Evolutionary conservation across 2,113 vertebrate species (phyloP).

Genomic region (Indicator maculatus): DNA sequence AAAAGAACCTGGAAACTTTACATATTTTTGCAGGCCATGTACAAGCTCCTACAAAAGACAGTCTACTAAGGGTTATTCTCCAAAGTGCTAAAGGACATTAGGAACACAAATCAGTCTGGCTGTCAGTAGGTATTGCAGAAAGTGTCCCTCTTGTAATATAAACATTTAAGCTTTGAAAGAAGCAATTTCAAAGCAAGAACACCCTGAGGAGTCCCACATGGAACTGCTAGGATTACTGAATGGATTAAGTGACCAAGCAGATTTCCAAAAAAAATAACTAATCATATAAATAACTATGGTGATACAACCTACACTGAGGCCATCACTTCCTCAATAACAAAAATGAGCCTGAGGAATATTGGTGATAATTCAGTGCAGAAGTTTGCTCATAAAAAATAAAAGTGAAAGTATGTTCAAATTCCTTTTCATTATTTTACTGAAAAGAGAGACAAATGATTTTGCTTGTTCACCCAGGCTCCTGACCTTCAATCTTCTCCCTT

Average conservation of each 20-base stretch:
- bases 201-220: background rate
- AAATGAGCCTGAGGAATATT: background rate
- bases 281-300: background rate
- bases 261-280: background rate
- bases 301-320: background rate
- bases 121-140: background rate
- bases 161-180: background rate
- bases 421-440: background rate
- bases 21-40: background rate
- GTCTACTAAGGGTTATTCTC: background rate
- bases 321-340: background rate
- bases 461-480: background rate
- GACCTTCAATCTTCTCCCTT: background rate
- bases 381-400: background rate
- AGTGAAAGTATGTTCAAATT: background rate
- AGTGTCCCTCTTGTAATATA: background rate
- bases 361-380: background rate
- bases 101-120: background rate
- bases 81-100: background rate
- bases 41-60: background rate
- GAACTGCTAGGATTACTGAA: background rate
- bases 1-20: accelerated
- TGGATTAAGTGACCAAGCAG: background rate
- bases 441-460: background rate
- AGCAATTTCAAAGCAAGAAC: background rate